A percentile compares a stretch with the other conserved stretches of the same genome.
Conservation (phyloP, 2,888 invertebrate species). For the Maniola hyperantus region DNA sequence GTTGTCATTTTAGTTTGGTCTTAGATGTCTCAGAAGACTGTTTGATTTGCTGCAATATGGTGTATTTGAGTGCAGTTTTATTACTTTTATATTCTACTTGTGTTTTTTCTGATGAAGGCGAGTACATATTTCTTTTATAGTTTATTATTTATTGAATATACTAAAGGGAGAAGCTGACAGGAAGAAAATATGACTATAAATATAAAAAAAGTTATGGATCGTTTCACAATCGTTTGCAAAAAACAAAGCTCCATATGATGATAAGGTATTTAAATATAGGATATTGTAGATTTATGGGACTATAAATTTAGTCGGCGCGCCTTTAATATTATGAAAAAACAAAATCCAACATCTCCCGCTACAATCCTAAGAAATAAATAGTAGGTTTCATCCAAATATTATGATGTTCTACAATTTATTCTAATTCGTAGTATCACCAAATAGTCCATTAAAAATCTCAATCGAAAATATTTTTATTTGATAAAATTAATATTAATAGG, state of each 20-base stretch:
- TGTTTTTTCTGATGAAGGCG: constrained; percentile 40
- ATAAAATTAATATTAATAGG: too few relatives aligned
- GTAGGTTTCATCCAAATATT: neutral
- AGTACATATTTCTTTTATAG: constrained; percentile 11
- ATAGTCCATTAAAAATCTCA: too few relatives aligned
- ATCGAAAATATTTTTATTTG: too few relatives aligned
- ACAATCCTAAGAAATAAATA: neutral
- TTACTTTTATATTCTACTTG: constrained; percentile 39
- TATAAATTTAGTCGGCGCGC: neutral
- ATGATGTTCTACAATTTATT: neutral
- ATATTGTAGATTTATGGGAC: neutral
- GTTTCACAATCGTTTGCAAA: neutral
- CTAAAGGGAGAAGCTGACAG: neutral
- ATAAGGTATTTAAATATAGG: neutral
- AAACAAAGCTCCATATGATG: neutral
- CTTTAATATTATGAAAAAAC: neutral
- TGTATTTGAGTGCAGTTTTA: constrained; percentile 33
- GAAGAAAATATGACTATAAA: neutral
- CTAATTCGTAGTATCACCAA: too few relatives aligned
- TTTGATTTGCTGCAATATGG: constrained; percentile 39
- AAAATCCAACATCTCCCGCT: neutral
- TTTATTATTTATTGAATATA: neutral
- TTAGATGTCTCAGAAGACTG: constrained; percentile 26
- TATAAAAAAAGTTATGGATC: neutral
- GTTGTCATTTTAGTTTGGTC: constrained; percentile 19